Percentiles rank a stretch among this genome's conserved stretches.
These are phyloP conservation scores for Bubo blakistoni DNA, from an alignment of 2,113 vertebrate species.

Conservation along the genomic window DNA sequence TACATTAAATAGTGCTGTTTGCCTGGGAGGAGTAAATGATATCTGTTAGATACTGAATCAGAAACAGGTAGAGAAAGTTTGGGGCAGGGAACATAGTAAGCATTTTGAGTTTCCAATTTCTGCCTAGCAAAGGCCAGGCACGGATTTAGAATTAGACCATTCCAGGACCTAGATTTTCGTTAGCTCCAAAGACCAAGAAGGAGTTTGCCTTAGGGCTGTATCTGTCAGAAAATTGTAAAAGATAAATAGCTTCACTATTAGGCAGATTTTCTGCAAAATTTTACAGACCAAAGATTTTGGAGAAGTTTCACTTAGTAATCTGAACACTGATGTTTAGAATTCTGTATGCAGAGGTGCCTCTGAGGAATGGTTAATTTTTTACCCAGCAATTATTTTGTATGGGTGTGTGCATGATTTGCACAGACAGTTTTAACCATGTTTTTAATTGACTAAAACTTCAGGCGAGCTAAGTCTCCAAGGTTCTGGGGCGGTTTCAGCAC, in stretches of 20 bases:
- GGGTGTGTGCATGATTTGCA: background rate
- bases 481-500: background rate
- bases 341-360: background rate
- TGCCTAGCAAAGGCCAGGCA: background rate
- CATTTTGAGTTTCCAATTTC: background rate
- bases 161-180: background rate
- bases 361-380: background rate
- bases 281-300: background rate
- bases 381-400: background rate
- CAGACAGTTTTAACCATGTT: background rate
- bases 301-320: background rate
- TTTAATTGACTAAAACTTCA: background rate
- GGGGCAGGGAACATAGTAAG: background rate
- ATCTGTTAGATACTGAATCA: background rate
- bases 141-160: background rate
- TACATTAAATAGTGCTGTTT: background rate
- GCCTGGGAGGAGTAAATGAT: background rate
- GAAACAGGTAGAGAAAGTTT: background rate
- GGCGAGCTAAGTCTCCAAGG: background rate
- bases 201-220: background rate
- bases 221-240: background rate
- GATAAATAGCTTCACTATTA: background rate
- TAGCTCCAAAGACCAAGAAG: background rate
- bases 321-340: background rate
- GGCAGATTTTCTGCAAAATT: background rate